Conservation (phyloP, 2,888 invertebrate species). For the Argynnis bischoffii region DNA sequence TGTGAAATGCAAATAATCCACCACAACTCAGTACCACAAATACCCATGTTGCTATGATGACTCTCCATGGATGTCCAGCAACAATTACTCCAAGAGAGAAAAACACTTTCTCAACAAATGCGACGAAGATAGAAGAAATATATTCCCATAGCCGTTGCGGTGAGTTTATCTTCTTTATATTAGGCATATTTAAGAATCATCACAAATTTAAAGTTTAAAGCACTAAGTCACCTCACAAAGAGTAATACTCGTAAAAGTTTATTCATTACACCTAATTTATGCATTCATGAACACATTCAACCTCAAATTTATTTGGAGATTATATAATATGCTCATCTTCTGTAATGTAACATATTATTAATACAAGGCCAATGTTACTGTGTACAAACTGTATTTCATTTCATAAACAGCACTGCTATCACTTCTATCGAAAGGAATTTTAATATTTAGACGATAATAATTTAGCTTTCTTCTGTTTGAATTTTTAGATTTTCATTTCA, state of each 20-base stretch:
- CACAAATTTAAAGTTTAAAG: slow-evolving; percentile 7
- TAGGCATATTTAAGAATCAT: slow-evolving; percentile 53
- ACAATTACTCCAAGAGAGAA: slow-evolving; percentile 84
- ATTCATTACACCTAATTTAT: slow-evolving; percentile 7
- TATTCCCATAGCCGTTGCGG: slow-evolving; percentile 73
- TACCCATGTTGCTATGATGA: slow-evolving; percentile 80
- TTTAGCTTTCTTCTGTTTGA: background rate
- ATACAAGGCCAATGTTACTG: background rate
- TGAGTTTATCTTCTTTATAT: slow-evolving; percentile 55
- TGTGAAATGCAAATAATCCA: slow-evolving; percentile 85
- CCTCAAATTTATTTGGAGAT: background rate
- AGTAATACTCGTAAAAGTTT: slow-evolving; percentile 1
- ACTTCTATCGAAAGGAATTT: background rate
- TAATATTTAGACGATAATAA: background rate
- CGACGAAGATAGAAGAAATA: slow-evolving; percentile 67
- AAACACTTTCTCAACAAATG: slow-evolving; percentile 70
- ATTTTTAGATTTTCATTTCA: too few species aligned
- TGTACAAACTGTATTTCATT: background rate
- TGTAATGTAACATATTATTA: slow-evolving; percentile 10
- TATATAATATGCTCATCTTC: background rate
- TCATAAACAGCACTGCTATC: background rate
- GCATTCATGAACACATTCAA: slow-evolving; percentile 1
- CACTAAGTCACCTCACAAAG: slow-evolving; percentile 18
- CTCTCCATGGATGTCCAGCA: slow-evolving; percentile 83
- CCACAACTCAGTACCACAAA: slow-evolving; percentile 82